Evolutionary conservation across 2,113 vertebrate genomes (phyloP), one percentile per base, ranked within the genome.

Genomic region (Ceuthmochares aereus): DNA sequence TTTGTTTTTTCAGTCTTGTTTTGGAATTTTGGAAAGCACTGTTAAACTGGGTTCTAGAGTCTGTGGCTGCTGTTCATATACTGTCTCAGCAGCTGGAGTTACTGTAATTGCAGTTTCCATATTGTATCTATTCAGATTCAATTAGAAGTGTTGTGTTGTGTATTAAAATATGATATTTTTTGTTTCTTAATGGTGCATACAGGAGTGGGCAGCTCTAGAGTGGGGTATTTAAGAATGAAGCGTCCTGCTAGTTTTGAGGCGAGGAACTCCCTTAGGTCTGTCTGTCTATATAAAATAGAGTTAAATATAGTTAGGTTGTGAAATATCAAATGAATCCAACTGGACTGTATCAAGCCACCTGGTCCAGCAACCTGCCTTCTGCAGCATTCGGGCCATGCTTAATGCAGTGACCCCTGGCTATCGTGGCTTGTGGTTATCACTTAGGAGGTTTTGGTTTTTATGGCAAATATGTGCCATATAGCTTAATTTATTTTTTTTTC

Each of bases 101-200:
- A 19, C 79, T 93, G 37, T 55, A 63, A 81, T 67, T 90, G 88
- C 59, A 42, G 43, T 90, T 97, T 95, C 90, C 82, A 42, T 19
- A 34, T 66, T 58, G 63, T 69, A 26, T 68, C 76, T 84, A 1
- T 86, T 66, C 88, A 59, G 86, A 63, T 14, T 36, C 66, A 63
- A 20, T 95, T 77, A 59, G 42, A 55, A 69, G 55, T 10, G 23
- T 25, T 90, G 42, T 29, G 25, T 63, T 74, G n/a, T 18, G 8
- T 7, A 6, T 54, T 26, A 43, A 42, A 84, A 20, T 8, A 26
- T 8, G 54, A 58, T 10, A 8, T 55, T 22, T 63, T 26, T 52
- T 76, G 8, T 73, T 69, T 29, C 40, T 37, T 17, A 12, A 16
- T 43, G 64, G 34, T 30, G 34, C 2, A 0, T 22, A 36, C 11